These are phyloP conservation scores for Heliconius nattereri DNA, from an alignment of 1,140 invertebrate species.

Conservation along the genomic window DNA sequence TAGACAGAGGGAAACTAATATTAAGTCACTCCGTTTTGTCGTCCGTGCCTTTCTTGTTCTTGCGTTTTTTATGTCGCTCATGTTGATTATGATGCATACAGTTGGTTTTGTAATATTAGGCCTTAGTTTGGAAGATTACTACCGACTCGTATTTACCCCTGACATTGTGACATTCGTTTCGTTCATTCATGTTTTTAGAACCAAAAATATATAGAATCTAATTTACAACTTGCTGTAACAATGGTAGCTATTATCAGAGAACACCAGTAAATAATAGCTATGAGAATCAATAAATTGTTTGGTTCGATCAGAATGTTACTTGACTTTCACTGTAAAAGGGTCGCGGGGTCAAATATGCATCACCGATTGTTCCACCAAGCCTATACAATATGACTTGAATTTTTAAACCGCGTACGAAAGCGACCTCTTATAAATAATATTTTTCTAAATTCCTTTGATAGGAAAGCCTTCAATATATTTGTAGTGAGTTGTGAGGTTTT, in stretches of 20 bases:
- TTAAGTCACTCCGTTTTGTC: no score
- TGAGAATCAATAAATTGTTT: constrained; percentile 41
- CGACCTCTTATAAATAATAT: neutral
- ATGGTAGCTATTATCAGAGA: constrained; percentile 30
- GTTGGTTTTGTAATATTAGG: no score
- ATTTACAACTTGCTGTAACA: neutral
- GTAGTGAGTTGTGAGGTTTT: no score
- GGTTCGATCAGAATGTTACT: constrained; percentile 37
- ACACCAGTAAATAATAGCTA: constrained; percentile 32
- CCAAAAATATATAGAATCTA: neutral
- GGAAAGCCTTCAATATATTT: neutral
- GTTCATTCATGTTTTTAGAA: neutral
- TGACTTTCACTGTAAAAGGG: constrained; percentile 50
- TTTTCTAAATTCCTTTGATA: neutral
- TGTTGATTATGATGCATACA: no score
- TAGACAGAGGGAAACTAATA: no score
- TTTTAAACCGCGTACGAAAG: neutral
- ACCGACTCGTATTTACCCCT: no score
- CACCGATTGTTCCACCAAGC: constrained; percentile 27
- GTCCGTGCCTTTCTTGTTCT: no score
- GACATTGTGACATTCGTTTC: no score
- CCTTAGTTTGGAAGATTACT: no score
- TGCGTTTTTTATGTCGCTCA: no score
- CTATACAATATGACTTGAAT: constrained; percentile 30
- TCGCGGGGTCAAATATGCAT: constrained; percentile 44